Conservation (phyloP, 2,113 vertebrate species). For the Leptosomus discolor region DNA sequence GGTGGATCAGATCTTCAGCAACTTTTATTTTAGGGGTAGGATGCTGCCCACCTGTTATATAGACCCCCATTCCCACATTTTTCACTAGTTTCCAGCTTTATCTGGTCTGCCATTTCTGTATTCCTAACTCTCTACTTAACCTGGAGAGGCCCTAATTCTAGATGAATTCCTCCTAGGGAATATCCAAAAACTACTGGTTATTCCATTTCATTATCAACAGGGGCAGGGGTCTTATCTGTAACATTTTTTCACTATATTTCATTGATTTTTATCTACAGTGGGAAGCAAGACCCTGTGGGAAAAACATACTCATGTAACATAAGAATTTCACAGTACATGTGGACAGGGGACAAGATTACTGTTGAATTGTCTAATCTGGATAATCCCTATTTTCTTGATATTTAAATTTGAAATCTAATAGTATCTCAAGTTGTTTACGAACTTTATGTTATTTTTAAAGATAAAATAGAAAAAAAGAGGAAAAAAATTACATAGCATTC, state of each 20-base stretch:
- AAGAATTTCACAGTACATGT: neutral
- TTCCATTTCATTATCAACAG: neutral
- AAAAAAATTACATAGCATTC: neutral
- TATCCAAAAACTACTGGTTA: neutral
- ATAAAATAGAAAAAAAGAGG: neutral
- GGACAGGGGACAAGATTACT: neutral
- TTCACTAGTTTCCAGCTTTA: neutral
- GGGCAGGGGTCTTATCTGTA: neutral
- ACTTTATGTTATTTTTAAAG: neutral
- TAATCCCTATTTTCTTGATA: neutral
- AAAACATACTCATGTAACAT: neutral
- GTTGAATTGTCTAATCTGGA: neutral
- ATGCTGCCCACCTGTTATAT: neutral
- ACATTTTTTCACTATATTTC: neutral
- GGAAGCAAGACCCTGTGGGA: neutral
- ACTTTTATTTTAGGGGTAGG: neutral
- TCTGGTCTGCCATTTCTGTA: neutral
- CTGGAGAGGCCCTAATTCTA: neutral
- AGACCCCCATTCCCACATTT: neutral
- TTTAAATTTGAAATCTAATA: neutral
- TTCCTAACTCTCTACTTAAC: neutral
- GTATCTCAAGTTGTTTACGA: neutral
- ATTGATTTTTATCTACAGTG: neutral
- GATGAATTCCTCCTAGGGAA: neutral
- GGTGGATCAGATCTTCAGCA: neutral